Evolutionary conservation across 2,888 invertebrate genomes (phyloP).

Genomic region (Sinohyriopsis cumingii): DNA sequence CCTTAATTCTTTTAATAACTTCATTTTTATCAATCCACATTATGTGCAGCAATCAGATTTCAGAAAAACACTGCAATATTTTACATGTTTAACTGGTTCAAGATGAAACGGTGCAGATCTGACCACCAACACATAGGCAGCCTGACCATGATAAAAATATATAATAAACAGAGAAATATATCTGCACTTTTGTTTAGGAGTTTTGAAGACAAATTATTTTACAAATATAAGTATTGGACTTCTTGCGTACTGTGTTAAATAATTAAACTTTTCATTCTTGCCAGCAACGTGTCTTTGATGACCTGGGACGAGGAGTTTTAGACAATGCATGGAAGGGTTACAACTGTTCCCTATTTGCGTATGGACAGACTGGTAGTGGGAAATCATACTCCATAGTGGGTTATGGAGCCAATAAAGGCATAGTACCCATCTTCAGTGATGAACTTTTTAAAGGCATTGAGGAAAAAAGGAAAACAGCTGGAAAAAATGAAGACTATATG

Average conservation of each 20-base stretch:
- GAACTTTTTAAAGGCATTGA: constrained; percentile 65
- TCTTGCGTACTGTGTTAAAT: too few species aligned
- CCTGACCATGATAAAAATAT: too few species aligned
- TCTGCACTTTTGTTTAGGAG: too few species aligned
- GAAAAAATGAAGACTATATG: constrained; percentile 60
- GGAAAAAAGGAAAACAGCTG: constrained; percentile 50
- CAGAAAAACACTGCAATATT: too few species aligned
- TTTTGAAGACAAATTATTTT: too few species aligned
- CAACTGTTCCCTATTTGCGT: constrained; percentile 70
- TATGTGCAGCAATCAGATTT: too few species aligned
- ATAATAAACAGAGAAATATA: too few species aligned
- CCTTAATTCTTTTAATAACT: too few species aligned
- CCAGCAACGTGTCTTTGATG: constrained; percentile 64
- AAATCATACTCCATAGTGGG: constrained; percentile 70
- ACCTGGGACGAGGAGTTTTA: constrained; percentile 67
- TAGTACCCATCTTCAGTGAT: constrained; percentile 65
- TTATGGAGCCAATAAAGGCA: constrained; percentile 67
- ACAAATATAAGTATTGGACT: too few species aligned
- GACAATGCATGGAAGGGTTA: constrained; percentile 70
- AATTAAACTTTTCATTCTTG: constrained; percentile 1
- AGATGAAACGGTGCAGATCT: too few species aligned
- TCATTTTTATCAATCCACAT: too few species aligned
- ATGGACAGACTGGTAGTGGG: constrained; percentile 70
- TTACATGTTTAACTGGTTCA: background rate
- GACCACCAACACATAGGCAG: too few species aligned